Percentiles rank a stretch among this genome's conserved stretches.
Conservation (phyloP, 2,888 invertebrate species). For the Glyphotaelius pellucidus region DNA sequence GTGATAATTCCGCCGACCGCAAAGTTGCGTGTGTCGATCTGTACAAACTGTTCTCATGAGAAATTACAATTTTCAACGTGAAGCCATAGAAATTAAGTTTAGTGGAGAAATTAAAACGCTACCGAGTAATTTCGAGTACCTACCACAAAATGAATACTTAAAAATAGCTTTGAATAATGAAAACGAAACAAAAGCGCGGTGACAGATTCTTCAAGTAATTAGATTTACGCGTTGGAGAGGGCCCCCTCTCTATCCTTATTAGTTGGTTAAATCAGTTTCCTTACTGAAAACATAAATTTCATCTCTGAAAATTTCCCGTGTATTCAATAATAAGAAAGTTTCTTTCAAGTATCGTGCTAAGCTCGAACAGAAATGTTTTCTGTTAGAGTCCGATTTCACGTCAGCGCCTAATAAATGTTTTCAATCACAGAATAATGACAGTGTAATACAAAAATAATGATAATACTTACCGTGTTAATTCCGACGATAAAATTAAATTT, state of each 20-base stretch:
- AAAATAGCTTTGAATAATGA: neutral
- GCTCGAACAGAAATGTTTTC: neutral
- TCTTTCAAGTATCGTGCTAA: neutral
- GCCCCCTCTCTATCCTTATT: neutral
- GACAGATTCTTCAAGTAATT: neutral
- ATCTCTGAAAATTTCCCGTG: neutral
- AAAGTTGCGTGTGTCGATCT: neutral
- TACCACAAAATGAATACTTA: neutral
- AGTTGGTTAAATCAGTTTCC: neutral
- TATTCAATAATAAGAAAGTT: neutral
- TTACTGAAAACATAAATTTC: neutral
- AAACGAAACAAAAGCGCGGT: neutral
- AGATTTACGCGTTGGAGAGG: neutral
- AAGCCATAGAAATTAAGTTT: neutral
- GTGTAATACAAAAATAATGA: neutral
- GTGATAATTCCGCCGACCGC: no score
- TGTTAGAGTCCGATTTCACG: neutral
- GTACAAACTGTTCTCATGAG: neutral
- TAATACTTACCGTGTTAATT: neutral
- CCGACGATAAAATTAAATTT: neutral
- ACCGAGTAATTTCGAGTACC: neutral
- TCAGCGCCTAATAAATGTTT: neutral
- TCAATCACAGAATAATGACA: neutral
- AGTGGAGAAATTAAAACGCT: neutral
- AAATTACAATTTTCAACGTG: neutral